Percentiles rank a stretch among this genome's conserved stretches.
phyloP scores from a whole-genome alignment of 2,888 invertebrate genomes.

The Andrena haemorrhoa region DNA sequence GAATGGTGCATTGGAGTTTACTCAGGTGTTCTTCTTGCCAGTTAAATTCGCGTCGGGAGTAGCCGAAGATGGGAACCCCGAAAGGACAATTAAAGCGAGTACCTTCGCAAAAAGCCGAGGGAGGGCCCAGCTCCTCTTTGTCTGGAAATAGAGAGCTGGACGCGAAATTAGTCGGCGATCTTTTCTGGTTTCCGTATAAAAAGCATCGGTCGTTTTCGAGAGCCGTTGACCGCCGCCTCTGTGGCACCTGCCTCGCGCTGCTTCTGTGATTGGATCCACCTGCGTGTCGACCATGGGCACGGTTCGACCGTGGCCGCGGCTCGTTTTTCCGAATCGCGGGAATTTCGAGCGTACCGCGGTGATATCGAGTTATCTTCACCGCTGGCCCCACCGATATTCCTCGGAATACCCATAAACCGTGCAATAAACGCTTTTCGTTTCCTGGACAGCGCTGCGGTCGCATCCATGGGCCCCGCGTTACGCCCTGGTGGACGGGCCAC shows the following conservation, averaged over 20 bases:
- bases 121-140: conserved; percentile 38
- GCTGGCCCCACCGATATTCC: conserved; percentile 3
- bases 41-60: neutral
- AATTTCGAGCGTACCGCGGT: neutral
- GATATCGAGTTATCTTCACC: conserved; percentile 19
- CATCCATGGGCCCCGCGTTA: conserved; percentile 5
- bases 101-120: conserved; percentile 27
- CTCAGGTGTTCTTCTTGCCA: too few species aligned
- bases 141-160: conserved; percentile 65
- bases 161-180: conserved; percentile 68
- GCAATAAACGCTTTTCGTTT: conserved; percentile 43
- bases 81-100: conserved; percentile 56
- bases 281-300: conserved; percentile 61
- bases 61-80: neutral
- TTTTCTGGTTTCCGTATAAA: conserved; percentile 72
- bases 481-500: conserved; percentile 20
- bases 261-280: conserved; percentile 77
- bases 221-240: conserved; percentile 70
- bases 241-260: conserved; percentile 71
- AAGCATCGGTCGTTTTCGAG: conserved; percentile 63
- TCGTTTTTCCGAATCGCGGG: conserved; percentile 39
- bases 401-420: conserved; percentile 39
- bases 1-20: too few species aligned
- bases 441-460: conserved; percentile 5
- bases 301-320: neutral